Base-by-base conservation (phyloP, 30 jellyfish, hydroid and myxozoan species). In the Hydractinia symbiolongicarpus region DNA sequence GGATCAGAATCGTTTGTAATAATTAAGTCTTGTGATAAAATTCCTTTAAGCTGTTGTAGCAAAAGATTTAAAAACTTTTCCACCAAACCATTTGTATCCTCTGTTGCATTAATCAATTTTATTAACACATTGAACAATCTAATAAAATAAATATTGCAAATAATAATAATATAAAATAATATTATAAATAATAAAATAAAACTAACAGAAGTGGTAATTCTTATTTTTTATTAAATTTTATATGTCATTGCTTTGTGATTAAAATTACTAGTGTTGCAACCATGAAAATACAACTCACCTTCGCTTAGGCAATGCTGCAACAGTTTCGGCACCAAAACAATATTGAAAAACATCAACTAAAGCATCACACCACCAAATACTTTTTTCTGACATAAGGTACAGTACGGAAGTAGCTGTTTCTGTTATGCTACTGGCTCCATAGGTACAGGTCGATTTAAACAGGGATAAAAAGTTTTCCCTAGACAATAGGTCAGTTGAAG, bases 291-390 rank as follows among this genome's bases (percentile, higher is more conserved):
- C 1, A 64, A 7, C 83, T 72, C 56, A 91, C 97, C 97, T 91
- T 67, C 83, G 78, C 61, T 79, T 74, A 4, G 95, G 95, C 55
- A 82, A 78, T 19, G 88, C 79, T 69, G 67, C 76, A 6, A 84
- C 7, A 7, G 86, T 58, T 9, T 83, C 75, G 60, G 73, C 88
- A 53, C 72, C 81, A 82, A 86, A 91, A 55, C 88, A 86, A 66
- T 82, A 64, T 74, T 79, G 70, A 67, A 86, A 86, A 40, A 83
- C 70, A 13, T 76, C 61, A 20, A 81, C 72, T 14, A 91, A 72
- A 57, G 86, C 88, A 55, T 79, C 89, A 54, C 85, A 66, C 97
- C 97, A 91, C 97, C 97, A 91, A 1, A 81, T 83, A 50, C 73
- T 81, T 9, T 54, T 66, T 40, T 60, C 91, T 67, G 91, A 82